A percentile compares a stretch with the other conserved stretches of the same genome.
Evolutionary conservation across 1,140 invertebrate genomes (phyloP).

Genomic region (Dufourea novaeangliae): DNA sequence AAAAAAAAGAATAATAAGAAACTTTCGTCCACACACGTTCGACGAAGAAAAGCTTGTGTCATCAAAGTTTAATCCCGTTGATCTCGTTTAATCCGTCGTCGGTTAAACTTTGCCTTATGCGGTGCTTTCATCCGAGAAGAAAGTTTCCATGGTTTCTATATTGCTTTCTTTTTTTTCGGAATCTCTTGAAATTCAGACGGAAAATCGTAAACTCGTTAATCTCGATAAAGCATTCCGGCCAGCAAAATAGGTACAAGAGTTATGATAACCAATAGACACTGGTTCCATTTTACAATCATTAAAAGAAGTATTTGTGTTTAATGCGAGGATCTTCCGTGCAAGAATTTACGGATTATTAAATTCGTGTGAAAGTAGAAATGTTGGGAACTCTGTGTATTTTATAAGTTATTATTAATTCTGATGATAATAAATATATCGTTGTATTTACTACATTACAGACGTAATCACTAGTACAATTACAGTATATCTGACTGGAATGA

Average conservation of each 20-base stretch:
- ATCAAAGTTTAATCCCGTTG: slow-evolving; percentile 18
- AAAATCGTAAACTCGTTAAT: slow-evolving; percentile 6
- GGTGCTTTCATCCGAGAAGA: background rate
- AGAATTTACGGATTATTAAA: no score
- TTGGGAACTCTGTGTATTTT: no score
- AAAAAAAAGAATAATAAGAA: background rate
- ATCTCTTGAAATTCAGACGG: background rate
- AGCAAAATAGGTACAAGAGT: background rate
- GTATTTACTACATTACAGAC: no score
- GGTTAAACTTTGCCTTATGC: background rate
- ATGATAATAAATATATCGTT: no score
- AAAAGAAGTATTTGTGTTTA: no score
- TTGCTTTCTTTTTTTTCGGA: background rate
- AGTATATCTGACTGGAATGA: no score
- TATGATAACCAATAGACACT: no score
- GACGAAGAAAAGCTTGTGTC: slow-evolving; percentile 33
- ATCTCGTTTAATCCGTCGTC: slow-evolving; percentile 16
- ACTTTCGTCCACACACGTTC: slow-evolving; percentile 24
- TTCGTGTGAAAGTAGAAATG: no score
- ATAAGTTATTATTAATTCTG: no score
- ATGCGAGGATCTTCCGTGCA: no score
- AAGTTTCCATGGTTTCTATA: background rate
- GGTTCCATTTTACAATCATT: no score
- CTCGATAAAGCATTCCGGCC: background rate
- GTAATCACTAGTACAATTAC: no score